A percentile compares a stretch with the other conserved stretches of the same genome.
Evolutionary conservation across 2,797 vertebrate genomes (phyloP).

Genomic region (Coendou prehensilis): DNA sequence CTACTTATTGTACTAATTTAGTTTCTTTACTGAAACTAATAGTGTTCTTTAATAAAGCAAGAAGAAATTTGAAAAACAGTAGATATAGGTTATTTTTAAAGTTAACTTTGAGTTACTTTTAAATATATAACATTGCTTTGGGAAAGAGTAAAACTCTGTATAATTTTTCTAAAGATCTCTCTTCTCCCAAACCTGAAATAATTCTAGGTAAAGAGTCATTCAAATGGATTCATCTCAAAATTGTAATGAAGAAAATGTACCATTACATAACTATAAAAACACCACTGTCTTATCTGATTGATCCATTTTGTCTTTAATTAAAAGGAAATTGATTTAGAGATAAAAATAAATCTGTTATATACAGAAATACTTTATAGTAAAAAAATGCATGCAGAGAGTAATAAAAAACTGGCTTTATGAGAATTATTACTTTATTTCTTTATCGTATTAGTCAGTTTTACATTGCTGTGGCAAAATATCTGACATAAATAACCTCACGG

Average conservation of each 20-base stretch:
- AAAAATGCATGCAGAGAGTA: neutral
- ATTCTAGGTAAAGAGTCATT: slow-evolving; percentile 18
- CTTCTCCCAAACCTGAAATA: neutral
- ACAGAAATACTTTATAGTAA: neutral
- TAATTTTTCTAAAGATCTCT: neutral
- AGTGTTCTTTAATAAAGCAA: slow-evolving; percentile 37
- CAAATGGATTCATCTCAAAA: slow-evolving; percentile 32
- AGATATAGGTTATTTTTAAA: neutral
- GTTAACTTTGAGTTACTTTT: slow-evolving; percentile 30
- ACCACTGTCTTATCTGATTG: neutral
- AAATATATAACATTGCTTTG: slow-evolving; percentile 45
- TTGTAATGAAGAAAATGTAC: neutral
- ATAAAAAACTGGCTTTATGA: neutral
- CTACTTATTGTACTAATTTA: neutral
- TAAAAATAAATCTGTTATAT: neutral
- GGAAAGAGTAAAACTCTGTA: neutral
- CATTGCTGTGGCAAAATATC: neutral
- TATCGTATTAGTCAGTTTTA: neutral
- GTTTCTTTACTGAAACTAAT: slow-evolving; percentile 37
- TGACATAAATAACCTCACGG: neutral
- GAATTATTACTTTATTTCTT: slow-evolving; percentile 14
- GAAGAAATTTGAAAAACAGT: slow-evolving; percentile 23
- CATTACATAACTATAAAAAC: neutral
- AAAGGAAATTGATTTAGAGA: neutral
- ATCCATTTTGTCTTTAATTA: neutral